These are phyloP conservation scores for Tinea semifulvella DNA, from an alignment of 2,888 invertebrate species.

Conservation along the genomic window DNA sequence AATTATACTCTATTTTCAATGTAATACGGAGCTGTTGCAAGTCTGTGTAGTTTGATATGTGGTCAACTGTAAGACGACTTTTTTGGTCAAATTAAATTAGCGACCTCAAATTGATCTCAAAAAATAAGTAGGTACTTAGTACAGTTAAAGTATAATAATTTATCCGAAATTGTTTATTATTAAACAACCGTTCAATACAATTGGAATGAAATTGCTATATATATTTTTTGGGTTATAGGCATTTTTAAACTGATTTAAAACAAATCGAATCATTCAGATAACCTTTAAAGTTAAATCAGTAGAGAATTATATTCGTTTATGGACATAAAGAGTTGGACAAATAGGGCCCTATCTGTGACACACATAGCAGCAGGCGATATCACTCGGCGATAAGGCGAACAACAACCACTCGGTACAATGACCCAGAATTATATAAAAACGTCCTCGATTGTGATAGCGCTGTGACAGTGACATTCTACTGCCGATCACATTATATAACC, in stretches of 20 bases:
- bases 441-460: conserved; percentile 54
- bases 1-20: too few relatives aligned
- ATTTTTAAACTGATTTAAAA: background rate
- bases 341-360: conserved; percentile 53
- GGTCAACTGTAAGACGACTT: too few relatives aligned
- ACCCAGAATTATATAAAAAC: conserved; percentile 66
- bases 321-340: conserved; percentile 32
- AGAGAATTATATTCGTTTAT: conserved; percentile 1
- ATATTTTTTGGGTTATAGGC: too few relatives aligned
- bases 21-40: too few relatives aligned
- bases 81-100: too few relatives aligned
- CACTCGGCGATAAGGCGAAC: conserved; percentile 51
- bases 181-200: too few relatives aligned
- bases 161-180: too few relatives aligned
- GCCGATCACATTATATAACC: conserved; percentile 2
- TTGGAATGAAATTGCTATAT: too few relatives aligned
- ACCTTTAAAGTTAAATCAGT: conserved; percentile 11
- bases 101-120: too few relatives aligned
- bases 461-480: conserved; percentile 55
- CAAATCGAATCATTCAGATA: conserved; percentile 7
- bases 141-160: too few relatives aligned
- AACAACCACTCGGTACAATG: conserved; percentile 61
- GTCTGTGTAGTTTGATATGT: too few relatives aligned
- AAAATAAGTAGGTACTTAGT: too few relatives aligned
- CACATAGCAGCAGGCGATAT: conserved; percentile 50